Evolutionary conservation across 2,797 vertebrate genomes (phyloP).

Genomic region (Cottoperca gobio): DNA sequence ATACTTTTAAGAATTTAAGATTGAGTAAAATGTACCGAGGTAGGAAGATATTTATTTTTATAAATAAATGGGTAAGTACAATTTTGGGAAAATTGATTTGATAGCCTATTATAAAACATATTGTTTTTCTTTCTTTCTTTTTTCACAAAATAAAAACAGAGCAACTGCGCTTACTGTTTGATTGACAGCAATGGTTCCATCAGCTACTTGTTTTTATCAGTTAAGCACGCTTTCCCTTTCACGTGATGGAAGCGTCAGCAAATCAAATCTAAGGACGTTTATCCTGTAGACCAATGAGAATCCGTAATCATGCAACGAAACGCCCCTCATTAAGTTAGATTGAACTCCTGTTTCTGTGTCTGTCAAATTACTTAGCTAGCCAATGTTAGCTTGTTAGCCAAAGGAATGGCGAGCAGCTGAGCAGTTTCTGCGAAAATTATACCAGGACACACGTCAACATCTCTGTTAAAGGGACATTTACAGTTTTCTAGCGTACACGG

Average conservation of each 20-base stretch:
- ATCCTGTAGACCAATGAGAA: slow-evolving; percentile 56
- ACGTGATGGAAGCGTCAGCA: slow-evolving; percentile 29
- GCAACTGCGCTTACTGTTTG: neutral
- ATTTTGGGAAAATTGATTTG: neutral
- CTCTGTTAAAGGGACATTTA: neutral
- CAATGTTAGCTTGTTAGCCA: slow-evolving; percentile 52
- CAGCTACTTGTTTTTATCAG: neutral
- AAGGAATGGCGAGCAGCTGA: slow-evolving; percentile 45
- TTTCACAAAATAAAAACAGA: neutral
- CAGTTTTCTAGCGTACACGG: slow-evolving; percentile 13
- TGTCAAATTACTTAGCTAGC: slow-evolving; percentile 75
- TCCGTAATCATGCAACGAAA: fast-evolving
- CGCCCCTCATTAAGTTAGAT: slow-evolving; percentile 68
- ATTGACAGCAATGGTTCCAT: neutral
- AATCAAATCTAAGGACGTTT: slow-evolving; percentile 39
- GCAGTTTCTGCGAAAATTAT: neutral
- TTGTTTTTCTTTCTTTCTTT: neutral
- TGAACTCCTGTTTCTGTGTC: slow-evolving; percentile 62
- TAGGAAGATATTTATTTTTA: neutral
- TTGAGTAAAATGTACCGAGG: neutral
- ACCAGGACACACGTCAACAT: neutral
- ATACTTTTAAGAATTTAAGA: neutral
- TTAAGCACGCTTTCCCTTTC: neutral
- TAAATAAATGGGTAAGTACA: neutral
- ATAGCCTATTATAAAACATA: too few relatives aligned